Conservation (phyloP, 1,140 invertebrate species). For the Drosophila ficusphila region DNA sequence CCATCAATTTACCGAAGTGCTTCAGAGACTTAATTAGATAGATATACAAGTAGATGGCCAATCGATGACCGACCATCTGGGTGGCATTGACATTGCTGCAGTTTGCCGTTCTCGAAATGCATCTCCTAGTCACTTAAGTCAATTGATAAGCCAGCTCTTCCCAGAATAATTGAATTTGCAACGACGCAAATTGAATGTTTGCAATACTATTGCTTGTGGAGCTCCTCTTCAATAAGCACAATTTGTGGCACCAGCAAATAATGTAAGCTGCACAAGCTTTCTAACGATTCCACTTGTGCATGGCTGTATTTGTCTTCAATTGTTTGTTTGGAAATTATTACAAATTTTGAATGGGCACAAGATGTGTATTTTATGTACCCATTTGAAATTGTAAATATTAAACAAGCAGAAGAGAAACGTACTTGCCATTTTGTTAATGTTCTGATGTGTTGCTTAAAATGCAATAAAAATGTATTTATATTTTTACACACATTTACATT, state of each 20-base stretch:
- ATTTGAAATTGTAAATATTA: neutral
- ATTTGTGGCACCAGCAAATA: constrained; percentile 11
- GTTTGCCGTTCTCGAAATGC: constrained; percentile 18
- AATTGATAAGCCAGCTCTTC: constrained; percentile 37
- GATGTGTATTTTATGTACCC: neutral
- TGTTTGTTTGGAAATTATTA: neutral
- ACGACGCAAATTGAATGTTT: constrained; percentile 38
- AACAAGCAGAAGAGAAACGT: neutral
- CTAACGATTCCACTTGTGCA: neutral
- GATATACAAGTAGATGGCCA: too few relatives aligned
- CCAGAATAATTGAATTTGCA: constrained; percentile 35
- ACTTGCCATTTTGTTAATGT: too few relatives aligned
- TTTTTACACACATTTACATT: too few relatives aligned
- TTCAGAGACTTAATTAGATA: constrained; percentile 28
- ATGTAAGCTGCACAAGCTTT: neutral
- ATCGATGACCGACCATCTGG: constrained; percentile 10
- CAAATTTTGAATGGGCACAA: neutral
- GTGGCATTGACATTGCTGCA: constrained; percentile 30
- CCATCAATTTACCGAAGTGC: constrained; percentile 25
- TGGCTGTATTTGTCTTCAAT: neutral
- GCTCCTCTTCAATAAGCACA: constrained; percentile 1
- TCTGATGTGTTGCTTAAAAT: too few relatives aligned
- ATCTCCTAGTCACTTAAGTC: constrained; percentile 35
- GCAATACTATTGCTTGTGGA: constrained; percentile 3
- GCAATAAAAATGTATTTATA: neutral